Evolutionary conservation across 2,797 vertebrate genomes (phyloP).

Genomic region (Siniperca undulata): DNA sequence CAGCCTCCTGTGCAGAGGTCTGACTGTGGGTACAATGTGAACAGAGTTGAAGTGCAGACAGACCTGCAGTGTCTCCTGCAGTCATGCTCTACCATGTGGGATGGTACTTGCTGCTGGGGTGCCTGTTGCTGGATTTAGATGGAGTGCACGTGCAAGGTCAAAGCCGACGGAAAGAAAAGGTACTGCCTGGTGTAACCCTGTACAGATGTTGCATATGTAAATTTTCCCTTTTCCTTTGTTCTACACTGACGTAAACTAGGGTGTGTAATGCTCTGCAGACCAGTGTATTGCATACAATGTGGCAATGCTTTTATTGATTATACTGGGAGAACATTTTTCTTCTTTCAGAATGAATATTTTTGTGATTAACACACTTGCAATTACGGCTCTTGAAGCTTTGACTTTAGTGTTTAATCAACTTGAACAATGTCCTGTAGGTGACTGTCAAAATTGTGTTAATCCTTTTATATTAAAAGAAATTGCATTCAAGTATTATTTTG

Average conservation of each 20-base stretch:
- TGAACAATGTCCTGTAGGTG: background rate
- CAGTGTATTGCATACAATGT: background rate
- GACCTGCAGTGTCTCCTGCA: constrained; percentile 61
- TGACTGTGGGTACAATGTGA: constrained; percentile 59
- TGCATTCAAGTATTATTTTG: background rate
- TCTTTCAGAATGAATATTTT: background rate
- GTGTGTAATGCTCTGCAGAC: background rate
- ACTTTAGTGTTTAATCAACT: background rate
- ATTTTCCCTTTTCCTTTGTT: constrained; percentile 9
- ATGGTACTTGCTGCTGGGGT: constrained; percentile 75
- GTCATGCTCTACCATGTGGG: constrained; percentile 76
- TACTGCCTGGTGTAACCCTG: constrained; percentile 53
- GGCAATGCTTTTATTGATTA: constrained; percentile 9
- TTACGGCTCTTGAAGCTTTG: background rate
- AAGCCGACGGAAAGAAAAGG: constrained; percentile 64
- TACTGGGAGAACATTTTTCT: background rate
- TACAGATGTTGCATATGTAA: background rate
- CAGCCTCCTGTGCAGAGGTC: constrained; percentile 58
- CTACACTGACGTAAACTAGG: background rate
- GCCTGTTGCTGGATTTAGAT: constrained; percentile 76
- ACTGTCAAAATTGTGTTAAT: background rate
- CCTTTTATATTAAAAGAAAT: background rate
- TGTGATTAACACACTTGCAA: background rate
- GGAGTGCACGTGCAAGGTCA: constrained; percentile 61
- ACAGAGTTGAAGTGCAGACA: constrained; percentile 52